Evolutionary conservation across 2,797 vertebrate genomes (phyloP).

Genomic region (Neomorphus geoffroyi): DNA sequence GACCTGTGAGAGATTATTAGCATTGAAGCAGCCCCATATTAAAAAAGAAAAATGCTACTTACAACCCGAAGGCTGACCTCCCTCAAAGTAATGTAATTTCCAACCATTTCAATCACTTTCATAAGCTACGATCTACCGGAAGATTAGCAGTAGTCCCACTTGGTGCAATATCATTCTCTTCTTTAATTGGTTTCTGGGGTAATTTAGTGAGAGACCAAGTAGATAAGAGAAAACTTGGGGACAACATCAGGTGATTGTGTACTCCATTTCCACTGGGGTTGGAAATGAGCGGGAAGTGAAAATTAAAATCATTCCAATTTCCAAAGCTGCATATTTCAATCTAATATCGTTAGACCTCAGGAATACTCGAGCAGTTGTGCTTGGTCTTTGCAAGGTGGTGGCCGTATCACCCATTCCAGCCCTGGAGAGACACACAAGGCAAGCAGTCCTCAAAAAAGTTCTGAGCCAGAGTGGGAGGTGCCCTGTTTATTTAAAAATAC

Average conservation of each 20-base stretch:
- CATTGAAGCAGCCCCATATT: neutral
- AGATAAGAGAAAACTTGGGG: neutral
- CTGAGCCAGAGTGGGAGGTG: neutral
- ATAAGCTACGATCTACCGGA: neutral
- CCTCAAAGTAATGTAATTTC: neutral
- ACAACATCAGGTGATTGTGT: neutral
- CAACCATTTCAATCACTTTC: neutral
- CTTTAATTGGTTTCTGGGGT: neutral
- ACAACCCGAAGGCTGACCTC: neutral
- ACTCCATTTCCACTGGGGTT: neutral
- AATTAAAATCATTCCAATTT: neutral
- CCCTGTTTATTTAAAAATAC: neutral
- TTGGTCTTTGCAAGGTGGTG: neutral
- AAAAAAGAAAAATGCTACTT: neutral
- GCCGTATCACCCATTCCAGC: neutral
- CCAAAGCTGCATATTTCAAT: neutral
- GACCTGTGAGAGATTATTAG: slow-evolving; percentile 19
- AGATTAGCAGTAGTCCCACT: neutral
- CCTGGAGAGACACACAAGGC: neutral
- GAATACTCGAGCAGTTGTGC: neutral
- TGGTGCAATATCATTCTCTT: neutral
- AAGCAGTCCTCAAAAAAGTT: neutral
- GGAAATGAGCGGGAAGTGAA: neutral
- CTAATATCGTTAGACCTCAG: neutral
- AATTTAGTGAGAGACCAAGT: neutral